Base-by-base conservation (phyloP, 2,888 invertebrate genomes). In the Pterostichus niger region DNA sequence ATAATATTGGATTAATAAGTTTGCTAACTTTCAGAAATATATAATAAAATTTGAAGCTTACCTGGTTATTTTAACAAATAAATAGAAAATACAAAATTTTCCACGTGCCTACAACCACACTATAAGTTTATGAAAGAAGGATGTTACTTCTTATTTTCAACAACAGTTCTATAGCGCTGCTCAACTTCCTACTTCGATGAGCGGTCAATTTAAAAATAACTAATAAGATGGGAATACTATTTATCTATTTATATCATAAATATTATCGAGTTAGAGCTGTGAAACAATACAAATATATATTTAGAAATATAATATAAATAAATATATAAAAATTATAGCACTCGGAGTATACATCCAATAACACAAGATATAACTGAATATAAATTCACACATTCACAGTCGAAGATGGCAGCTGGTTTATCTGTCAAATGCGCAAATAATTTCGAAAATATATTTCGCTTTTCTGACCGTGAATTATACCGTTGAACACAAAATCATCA, bases 381-480 rank as follows among this genome's bases (percentile, higher is more conserved):
- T 1, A 33, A 35, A 35, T 24, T 24, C 24, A 24, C 3, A 24
- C 24, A 64, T 15, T 9, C 52, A 80, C 44, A 81, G 31, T 31
- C 31, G 82, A 82, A 82, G 46, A 82, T 82, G 82, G 82, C 82
- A 82, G 82, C 59, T 75, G 75, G 82, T 46, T 75, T 40, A 15
- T 75, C 13, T 75, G 82, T 75, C 75, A 82, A 75, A 61, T 64
- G 15, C 64, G 77, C 77, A 83, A 77, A 77, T 64, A 68, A 77
- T 77, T 64, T 77, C 59, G 40, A 83, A 76, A 54, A 10, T n/a
- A 56, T 83, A 15, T 54, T 83, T 33, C 83, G 89, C 84, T 89
- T 88, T 87, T 89, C 89, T 83, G 89, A 89, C 87, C 89, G 89
- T 87, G 89, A 89, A 85, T 88, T 86, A 84, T 84, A 86, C 59